Evolutionary conservation across 2,113 vertebrate species (phyloP).

Genomic region (Bostrychus sinensis): DNA sequence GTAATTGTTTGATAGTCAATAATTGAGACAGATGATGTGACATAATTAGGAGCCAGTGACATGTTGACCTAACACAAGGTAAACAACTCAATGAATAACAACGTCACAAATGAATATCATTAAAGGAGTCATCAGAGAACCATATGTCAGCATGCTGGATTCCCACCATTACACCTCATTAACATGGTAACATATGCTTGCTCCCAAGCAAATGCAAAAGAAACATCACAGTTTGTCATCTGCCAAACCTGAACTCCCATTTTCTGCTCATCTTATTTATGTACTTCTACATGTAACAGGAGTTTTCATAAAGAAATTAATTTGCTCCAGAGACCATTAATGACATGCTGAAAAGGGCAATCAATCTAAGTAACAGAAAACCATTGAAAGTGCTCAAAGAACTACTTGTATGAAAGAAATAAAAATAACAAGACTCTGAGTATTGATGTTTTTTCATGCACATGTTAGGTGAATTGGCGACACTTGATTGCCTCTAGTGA

Average conservation of each 20-base stretch:
- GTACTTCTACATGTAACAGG: conserved; percentile 6
- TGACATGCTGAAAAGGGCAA: background rate
- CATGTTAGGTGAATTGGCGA: too few relatives aligned
- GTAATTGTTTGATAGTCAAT: conserved; percentile 69
- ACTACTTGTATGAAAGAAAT: too few relatives aligned
- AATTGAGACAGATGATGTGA: conserved; percentile 79
- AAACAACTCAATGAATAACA: conserved; percentile 76
- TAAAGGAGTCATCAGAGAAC: conserved; percentile 79
- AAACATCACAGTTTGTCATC: conserved; percentile 71
- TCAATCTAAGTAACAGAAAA: background rate
- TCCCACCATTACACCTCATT: conserved; percentile 80
- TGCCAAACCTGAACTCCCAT: conserved; percentile 54
- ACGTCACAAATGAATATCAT: conserved; percentile 76
- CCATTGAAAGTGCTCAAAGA: too few relatives aligned
- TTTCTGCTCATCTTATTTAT: conserved; percentile 37
- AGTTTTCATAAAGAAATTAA: background rate
- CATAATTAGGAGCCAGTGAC: conserved; percentile 75
- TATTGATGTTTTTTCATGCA: too few relatives aligned
- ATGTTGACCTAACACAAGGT: conserved; percentile 77
- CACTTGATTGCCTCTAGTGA: too few relatives aligned
- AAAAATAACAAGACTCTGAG: too few relatives aligned
- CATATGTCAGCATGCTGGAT: conserved; percentile 79
- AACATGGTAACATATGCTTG: conserved; percentile 79
- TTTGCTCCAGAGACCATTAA: conserved; percentile 1
- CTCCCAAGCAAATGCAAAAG: conserved; percentile 75